Conservation (phyloP, 1,140 invertebrate genomes). For the Calosoma granatense region DNA sequence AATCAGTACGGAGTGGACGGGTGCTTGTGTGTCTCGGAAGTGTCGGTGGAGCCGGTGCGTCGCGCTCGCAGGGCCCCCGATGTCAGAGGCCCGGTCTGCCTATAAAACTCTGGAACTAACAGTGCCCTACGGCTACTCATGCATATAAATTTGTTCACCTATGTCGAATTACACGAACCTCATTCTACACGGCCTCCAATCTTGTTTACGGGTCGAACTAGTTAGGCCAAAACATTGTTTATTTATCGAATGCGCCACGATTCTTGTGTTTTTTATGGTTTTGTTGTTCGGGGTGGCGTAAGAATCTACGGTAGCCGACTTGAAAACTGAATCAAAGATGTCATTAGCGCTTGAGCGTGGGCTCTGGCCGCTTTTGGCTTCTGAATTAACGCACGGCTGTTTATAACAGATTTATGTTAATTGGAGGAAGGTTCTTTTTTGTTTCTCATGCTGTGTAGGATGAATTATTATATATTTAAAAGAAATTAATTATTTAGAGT, state of each 20-base stretch:
- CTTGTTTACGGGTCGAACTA: slow-evolving; percentile 23
- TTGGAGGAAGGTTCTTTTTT: not conserved
- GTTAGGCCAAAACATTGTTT: slow-evolving; percentile 17
- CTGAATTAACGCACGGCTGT: not conserved
- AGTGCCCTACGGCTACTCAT: slow-evolving; percentile 23
- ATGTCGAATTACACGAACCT: slow-evolving; percentile 12
- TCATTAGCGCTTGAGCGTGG: not conserved
- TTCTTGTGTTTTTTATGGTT: not conserved
- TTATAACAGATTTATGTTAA: not conserved
- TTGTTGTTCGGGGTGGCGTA: not conserved
- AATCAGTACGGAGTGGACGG: no score
- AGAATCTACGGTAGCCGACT: not conserved
- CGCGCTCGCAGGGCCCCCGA: slow-evolving; percentile 2
- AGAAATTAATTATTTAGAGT: not conserved
- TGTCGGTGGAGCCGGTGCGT: not conserved
- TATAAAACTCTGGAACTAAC: slow-evolving; percentile 20
- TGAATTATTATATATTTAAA: not conserved
- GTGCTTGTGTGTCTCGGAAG: slow-evolving; percentile 14
- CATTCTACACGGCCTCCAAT: not conserved
- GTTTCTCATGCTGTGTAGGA: not conserved
- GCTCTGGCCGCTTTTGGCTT: not conserved
- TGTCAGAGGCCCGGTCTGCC: slow-evolving; percentile 13
- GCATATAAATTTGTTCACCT: slow-evolving; percentile 27
- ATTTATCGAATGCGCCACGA: not conserved
- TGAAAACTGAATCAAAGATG: not conserved